Conservation (phyloP, 2,888 invertebrate genomes). For the Parnassius glacialis region DNA sequence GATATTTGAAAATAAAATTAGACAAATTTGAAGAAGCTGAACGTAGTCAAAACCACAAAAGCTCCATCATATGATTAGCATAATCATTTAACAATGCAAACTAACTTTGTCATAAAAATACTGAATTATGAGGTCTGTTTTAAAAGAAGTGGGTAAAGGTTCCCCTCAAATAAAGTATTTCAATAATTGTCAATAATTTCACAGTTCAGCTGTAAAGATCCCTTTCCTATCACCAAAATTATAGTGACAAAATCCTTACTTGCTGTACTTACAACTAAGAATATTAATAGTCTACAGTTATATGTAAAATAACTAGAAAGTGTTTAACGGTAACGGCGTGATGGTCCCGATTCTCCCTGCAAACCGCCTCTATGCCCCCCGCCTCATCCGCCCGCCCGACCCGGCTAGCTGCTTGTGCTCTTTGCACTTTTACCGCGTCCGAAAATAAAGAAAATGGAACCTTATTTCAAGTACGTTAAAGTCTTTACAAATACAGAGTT, state of each 20-base stretch:
- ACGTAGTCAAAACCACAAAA: too few species aligned
- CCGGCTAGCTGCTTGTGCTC: conserved; percentile 84
- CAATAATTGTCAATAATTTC: background rate
- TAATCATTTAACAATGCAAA: too few species aligned
- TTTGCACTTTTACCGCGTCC: too few species aligned
- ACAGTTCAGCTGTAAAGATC: background rate
- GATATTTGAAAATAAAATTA: background rate
- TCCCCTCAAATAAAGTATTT: background rate
- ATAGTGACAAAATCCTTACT: conserved; percentile 9
- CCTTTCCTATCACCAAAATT: background rate
- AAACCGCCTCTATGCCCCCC: conserved; percentile 82
- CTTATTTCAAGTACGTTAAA: too few species aligned
- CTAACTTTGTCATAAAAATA: background rate
- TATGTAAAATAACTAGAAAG: conserved; percentile 12
- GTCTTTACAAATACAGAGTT: too few species aligned
- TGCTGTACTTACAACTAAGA: conserved; percentile 18
- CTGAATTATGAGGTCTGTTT: background rate
- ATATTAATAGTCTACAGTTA: conserved; percentile 17
- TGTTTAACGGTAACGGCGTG: conserved; percentile 52
- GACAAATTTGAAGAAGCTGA: background rate
- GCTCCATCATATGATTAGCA: too few species aligned
- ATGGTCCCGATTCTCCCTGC: conserved; percentile 83
- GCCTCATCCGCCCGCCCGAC: conserved; percentile 75
- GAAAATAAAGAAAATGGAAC: too few species aligned
- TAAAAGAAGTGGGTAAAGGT: background rate